Evolutionary conservation across 2,113 vertebrate species (phyloP).

Genomic region (Dicentrarchus labrax): DNA sequence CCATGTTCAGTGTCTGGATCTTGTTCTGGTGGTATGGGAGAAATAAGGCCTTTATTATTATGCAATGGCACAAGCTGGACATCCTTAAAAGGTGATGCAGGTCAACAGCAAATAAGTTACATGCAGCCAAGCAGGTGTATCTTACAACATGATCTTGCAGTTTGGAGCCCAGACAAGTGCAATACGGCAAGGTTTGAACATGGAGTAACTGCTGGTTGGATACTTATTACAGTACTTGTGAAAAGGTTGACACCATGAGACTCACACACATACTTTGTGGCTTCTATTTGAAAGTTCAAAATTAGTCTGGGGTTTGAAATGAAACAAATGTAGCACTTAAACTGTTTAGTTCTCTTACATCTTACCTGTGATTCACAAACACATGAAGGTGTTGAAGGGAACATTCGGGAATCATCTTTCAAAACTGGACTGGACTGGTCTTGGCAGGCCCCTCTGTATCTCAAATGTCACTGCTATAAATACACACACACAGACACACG

Average conservation of each 20-base stretch:
- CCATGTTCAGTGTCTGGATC: not conserved
- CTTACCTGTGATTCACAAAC: constrained; percentile 7
- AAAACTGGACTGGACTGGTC: constrained; percentile 37
- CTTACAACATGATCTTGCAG: constrained; percentile 29
- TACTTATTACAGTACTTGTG: not conserved
- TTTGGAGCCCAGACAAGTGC: not conserved
- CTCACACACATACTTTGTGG: not conserved
- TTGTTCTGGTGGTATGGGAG: not conserved
- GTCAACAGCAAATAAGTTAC: constrained; percentile 35
- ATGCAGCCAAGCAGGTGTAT: constrained; percentile 35
- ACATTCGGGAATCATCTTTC: constrained; percentile 30
- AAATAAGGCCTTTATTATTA: constrained; percentile 26
- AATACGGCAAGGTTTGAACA: not conserved
- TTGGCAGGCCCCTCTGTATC: constrained; percentile 18
- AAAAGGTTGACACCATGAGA: not conserved
- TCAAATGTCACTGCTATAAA: constrained; percentile 74
- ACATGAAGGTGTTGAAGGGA: constrained; percentile 24
- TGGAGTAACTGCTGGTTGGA: not conserved
- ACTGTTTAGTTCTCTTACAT: not conserved
- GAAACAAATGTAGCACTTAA: not conserved
- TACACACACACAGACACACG: constrained; percentile 47
- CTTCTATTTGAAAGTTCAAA: not conserved
- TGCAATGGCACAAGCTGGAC: constrained; percentile 19
- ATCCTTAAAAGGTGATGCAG: constrained; percentile 39
- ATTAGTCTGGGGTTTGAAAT: not conserved